Base-by-base conservation (phyloP, 2,888 invertebrate genomes). In the Leptopilina drosophilae region DNA sequence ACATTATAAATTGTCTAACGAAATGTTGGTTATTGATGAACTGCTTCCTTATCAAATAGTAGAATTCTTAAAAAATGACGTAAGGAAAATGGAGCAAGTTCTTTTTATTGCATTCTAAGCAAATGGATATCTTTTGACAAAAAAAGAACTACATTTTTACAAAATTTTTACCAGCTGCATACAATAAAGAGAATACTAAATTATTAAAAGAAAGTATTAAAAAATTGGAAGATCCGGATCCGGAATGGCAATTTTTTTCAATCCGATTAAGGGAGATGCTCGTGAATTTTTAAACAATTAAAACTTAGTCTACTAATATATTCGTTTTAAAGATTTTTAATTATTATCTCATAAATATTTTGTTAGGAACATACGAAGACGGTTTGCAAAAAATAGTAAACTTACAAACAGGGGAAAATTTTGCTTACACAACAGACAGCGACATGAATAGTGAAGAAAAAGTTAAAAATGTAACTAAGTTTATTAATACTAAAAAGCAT, bases 71-170 rank as follows among this genome's bases (percentile, higher is more conserved):
- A 66, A 66, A 66, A 66, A 26, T 33, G 66, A 12, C 33, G 14
- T 5, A 33, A 33, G n/a, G n/a, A 42, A 12, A 26, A 33, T 26
- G 66, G 66, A 42, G 9, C 26, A n/a, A 59, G 5, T 15, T 59
- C 59, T n/a, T 15, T n/a, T 15, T n/a, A 59, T 59, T 59, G 59
- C 7, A n/a, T 66, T 42, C 66, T 40, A 42, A 66, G 40, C 5
- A 66, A 66, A 42, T 66, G 66, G 66, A 9, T 66, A 26, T 66
- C 66, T 6, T 66, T 26, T 26, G 42, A 66, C 42, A 20, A 66
- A 66, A 66, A 26, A 12, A 26, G 14, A 66, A 66, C 42, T 14
- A 4, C 7, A 7, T 66, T 12, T 12, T 42, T 12, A 66, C 66
- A 42, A 66, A 66, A 66, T 66, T 66, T n/a, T 42, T 42, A 6